These are phyloP conservation scores for Macaria notata DNA, from an alignment of 2,888 invertebrate species.

Conservation along the genomic window DNA sequence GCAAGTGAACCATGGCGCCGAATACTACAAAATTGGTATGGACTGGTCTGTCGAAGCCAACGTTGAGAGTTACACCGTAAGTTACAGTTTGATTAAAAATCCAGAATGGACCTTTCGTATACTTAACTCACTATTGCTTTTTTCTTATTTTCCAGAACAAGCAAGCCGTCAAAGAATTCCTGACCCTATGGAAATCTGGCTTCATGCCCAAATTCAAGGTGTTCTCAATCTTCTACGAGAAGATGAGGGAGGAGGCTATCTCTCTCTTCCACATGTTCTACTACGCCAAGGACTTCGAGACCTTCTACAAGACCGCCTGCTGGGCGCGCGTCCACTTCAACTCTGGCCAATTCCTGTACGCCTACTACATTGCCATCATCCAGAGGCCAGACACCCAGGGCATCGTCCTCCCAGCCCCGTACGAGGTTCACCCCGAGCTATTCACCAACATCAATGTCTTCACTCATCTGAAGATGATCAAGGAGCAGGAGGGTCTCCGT, in stretches of 20 bases:
- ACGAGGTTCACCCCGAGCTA: conserved; percentile 85
- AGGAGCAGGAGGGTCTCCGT: conserved; percentile 60
- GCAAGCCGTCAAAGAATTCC: conserved; percentile 65
- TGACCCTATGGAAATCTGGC: conserved; percentile 63
- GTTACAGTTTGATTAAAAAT: conserved; percentile 24
- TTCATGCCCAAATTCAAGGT: conserved; percentile 72
- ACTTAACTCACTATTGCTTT: no score
- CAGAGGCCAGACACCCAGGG: conserved; percentile 82
- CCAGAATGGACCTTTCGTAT: no score
- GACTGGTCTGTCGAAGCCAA: conserved; percentile 64
- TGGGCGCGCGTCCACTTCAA: conserved; percentile 83
- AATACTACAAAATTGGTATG: conserved; percentile 60
- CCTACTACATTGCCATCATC: conserved; percentile 81
- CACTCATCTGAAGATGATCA: conserved; percentile 62
- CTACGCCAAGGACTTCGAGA: conserved; percentile 83
- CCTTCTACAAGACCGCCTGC: conserved; percentile 82
- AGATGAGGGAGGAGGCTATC: conserved; percentile 71
- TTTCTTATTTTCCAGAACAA: conserved; percentile 27
- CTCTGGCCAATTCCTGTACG: conserved; percentile 84
- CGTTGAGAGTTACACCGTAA: conserved; percentile 63
- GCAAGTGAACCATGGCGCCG: conserved; percentile 55
- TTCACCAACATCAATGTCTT: conserved; percentile 84
- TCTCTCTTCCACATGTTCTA: conserved; percentile 81
- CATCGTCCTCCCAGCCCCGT: conserved; percentile 85
- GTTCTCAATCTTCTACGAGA: conserved; percentile 76